Conservation (phyloP, 2,113 vertebrate genomes). For the Panthera tigris region DNA sequence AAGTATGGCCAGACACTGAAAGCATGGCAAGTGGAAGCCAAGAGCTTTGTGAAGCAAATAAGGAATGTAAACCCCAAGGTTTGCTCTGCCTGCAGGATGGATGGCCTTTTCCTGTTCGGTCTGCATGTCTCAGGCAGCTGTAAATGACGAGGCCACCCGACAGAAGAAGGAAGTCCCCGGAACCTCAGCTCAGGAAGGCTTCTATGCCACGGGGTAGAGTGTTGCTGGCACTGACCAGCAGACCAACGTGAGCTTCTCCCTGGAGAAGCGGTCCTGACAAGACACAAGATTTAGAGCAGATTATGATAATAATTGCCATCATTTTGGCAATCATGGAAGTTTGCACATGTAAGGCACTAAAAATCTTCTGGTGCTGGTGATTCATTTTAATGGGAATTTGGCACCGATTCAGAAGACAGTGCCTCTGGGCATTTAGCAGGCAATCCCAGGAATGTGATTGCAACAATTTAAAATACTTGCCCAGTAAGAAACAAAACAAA, state of each 20-base stretch:
- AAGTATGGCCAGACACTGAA: constrained; percentile 14
- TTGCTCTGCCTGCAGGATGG: constrained; percentile 42
- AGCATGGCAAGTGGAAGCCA: constrained; percentile 59
- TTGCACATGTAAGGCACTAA: not conserved
- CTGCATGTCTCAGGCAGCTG: constrained; percentile 39
- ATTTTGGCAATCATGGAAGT: not conserved
- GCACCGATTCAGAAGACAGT: constrained; percentile 10
- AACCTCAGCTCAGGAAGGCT: not conserved
- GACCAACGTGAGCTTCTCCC: constrained; percentile 43
- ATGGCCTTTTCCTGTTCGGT: constrained; percentile 68
- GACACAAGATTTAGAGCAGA: constrained; percentile 26
- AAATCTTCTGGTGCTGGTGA: not conserved
- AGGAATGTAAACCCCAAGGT: constrained; percentile 16
- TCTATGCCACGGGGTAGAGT: constrained; percentile 5
- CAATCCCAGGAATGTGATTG: not conserved
- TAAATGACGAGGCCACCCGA: constrained; percentile 73
- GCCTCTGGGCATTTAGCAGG: not conserved
- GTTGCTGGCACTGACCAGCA: not conserved
- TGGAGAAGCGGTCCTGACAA: constrained; percentile 58
- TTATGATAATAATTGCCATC: not conserved
- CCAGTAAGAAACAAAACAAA: not conserved
- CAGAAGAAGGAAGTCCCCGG: constrained; percentile 26
- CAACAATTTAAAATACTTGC: constrained; percentile 29
- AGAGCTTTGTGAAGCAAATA: constrained; percentile 41
- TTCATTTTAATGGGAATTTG: constrained; percentile 57